These are phyloP conservation scores for Rousettus leschenaultii DNA, from an alignment of 2,113 vertebrate genomes.

Conservation along the genomic window DNA sequence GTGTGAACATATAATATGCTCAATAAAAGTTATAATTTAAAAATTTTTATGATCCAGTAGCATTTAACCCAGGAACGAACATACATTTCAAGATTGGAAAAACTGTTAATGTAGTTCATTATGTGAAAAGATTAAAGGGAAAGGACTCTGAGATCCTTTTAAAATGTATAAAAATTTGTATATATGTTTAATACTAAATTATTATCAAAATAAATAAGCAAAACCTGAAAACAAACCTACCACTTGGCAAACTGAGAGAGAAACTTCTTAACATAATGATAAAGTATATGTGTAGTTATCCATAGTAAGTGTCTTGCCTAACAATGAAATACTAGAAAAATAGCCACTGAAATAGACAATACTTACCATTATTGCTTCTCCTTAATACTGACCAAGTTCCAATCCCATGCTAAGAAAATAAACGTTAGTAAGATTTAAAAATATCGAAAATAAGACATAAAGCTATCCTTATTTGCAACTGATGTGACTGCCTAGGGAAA, in stretches of 20 bases:
- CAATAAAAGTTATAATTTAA: neutral
- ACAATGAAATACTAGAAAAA: neutral
- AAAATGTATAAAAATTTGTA: neutral
- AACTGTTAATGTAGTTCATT: neutral
- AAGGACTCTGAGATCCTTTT: neutral
- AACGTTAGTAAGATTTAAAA: neutral
- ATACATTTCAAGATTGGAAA: neutral
- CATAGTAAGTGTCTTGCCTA: neutral
- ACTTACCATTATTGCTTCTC: neutral
- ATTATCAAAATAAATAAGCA: conserved; percentile 8
- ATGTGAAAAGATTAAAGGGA: neutral
- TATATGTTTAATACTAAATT: neutral
- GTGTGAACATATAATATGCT: neutral
- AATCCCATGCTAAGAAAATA: neutral
- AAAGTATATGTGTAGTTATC: neutral
- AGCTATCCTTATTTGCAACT: neutral
- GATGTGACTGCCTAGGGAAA: neutral
- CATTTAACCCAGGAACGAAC: neutral
- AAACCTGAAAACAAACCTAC: neutral
- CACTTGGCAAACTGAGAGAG: neutral
- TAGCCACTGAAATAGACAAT: neutral
- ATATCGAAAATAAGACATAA: neutral
- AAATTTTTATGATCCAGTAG: neutral
- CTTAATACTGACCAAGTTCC: neutral
- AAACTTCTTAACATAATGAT: neutral